Evolutionary conservation across 1,140 invertebrate genomes (phyloP), one percentile per base, ranked within the genome.

Genomic region (Aphelinus certus): DNA sequence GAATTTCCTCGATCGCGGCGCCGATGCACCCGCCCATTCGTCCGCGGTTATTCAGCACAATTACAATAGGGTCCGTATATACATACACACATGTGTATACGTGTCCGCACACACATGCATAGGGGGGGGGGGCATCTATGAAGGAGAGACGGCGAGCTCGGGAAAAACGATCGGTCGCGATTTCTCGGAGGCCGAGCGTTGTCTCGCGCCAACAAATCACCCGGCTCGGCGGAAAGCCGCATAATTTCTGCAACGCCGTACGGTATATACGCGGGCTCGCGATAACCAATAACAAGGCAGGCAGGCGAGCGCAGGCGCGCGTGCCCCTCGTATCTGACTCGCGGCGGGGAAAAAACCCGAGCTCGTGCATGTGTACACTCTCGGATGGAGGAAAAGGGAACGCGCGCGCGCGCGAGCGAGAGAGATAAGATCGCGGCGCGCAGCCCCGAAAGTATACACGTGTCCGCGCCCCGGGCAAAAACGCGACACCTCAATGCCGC

Each of bases 401-500:
- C 26, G 4, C 26, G 65, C 2, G 65, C 2, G 65, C 26, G 1
- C 26, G 26, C 26, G 26, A 26, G 26, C 26, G 51, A 53, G 51
- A 53, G 51, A 53, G 51, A 53, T 6, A 53, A 53, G 26, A 26
- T 26, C 2, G 46, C 48, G 4, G 48, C 3, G 4, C 63, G 63
- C 2, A 42, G 7, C 7, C 10, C 2, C 66, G 70, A 64, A 73
- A 64, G 7, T 1, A 26, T 1, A 26, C 26, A 26, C 26, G 26
- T 26, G 26, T 26, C 26, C 26, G 26, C 26, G 26, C 26, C 26
- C 26, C 26, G 26, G 26, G 26, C 76, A 56, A 72, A 76, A 76
- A 67, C 65, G 75, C 76, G 80, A 81, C 78, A 81, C 77, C 62
- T 82, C 79, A 83, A 82, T 82, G 81, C 81, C 81, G 79, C 79